Conservation (phyloP, 2,797 vertebrate species). For the Phataginus tetradactyla region DNA sequence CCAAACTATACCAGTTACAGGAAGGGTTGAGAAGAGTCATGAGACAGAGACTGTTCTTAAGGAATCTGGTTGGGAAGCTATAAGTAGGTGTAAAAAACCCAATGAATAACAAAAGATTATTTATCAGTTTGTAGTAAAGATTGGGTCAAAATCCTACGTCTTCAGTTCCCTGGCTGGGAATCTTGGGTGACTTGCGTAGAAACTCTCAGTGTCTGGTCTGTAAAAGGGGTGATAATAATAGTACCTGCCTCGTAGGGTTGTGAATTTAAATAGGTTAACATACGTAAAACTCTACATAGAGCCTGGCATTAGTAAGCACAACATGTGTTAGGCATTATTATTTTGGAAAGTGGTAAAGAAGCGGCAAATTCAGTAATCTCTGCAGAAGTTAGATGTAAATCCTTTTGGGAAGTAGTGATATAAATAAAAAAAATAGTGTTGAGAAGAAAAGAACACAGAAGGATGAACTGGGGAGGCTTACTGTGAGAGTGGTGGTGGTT, state of each 20-base stretch:
- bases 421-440: slow-evolving; percentile 48
- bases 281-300: slow-evolving; percentile 37
- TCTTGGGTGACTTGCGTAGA: slow-evolving; percentile 14
- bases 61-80: neutral
- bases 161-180: neutral
- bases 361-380: slow-evolving; percentile 4
- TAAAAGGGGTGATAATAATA: slow-evolving; percentile 41
- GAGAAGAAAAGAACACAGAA: slow-evolving; percentile 37
- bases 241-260: neutral
- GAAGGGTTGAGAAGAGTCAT: neutral
- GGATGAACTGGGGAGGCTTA: neutral
- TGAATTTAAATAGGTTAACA: slow-evolving; percentile 64
- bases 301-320: slow-evolving; percentile 50
- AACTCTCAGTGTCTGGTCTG: slow-evolving; percentile 45
- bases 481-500: neutral
- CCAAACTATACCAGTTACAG: neutral
- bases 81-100: neutral
- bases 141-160: neutral
- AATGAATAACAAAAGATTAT: neutral
- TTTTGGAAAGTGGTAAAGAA: slow-evolving; percentile 52
- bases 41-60: neutral
- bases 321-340: slow-evolving; percentile 55
- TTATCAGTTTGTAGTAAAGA: neutral
- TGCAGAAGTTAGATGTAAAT: slow-evolving; percentile 46
- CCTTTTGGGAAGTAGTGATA: slow-evolving; percentile 51